These are phyloP conservation scores for Xylota segnis DNA, from an alignment of 2,888 invertebrate genomes.

Conservation along the genomic window DNA sequence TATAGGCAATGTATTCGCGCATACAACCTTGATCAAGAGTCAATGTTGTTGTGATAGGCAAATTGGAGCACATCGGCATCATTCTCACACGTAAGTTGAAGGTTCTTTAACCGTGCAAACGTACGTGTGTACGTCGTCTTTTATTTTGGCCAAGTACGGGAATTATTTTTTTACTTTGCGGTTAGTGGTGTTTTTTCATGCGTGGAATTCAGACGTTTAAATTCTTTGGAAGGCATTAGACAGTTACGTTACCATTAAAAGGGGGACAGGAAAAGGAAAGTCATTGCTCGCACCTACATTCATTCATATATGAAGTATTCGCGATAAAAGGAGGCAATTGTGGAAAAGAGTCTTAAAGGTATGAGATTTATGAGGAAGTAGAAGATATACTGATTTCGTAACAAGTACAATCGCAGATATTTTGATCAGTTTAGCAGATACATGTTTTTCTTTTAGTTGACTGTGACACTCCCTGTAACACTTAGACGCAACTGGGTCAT, in stretches of 20 bases:
- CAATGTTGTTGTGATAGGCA: constrained; percentile 65
- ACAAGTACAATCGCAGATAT: too few species aligned
- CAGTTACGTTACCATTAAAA: constrained; percentile 33
- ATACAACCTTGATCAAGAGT: constrained; percentile 70
- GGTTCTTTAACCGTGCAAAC: constrained; percentile 47
- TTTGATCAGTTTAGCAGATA: too few species aligned
- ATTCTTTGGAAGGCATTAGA: constrained; percentile 40
- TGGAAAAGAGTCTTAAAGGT: too few species aligned
- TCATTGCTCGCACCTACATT: constrained; percentile 34
- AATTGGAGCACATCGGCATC: constrained; percentile 67
- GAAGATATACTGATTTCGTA: too few species aligned
- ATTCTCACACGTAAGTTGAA: constrained; percentile 53
- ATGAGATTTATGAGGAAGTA: too few species aligned
- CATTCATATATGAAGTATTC: too few species aligned
- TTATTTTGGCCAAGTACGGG: constrained; percentile 20
- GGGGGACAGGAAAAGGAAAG: constrained; percentile 27
- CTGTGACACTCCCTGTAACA: too few species aligned
- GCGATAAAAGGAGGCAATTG: not conserved
- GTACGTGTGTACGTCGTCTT: constrained; percentile 23
- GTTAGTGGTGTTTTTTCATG: constrained; percentile 53
- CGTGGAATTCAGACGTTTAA: constrained; percentile 53
- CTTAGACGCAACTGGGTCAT: too few species aligned
- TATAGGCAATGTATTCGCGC: constrained; percentile 48
- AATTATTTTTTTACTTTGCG: constrained; percentile 18
- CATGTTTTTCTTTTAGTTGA: too few species aligned